Evolutionary conservation across 2,888 invertebrate genomes (phyloP), one percentile per base, ranked within the genome.

Genomic region (Stenodera caucasica): DNA sequence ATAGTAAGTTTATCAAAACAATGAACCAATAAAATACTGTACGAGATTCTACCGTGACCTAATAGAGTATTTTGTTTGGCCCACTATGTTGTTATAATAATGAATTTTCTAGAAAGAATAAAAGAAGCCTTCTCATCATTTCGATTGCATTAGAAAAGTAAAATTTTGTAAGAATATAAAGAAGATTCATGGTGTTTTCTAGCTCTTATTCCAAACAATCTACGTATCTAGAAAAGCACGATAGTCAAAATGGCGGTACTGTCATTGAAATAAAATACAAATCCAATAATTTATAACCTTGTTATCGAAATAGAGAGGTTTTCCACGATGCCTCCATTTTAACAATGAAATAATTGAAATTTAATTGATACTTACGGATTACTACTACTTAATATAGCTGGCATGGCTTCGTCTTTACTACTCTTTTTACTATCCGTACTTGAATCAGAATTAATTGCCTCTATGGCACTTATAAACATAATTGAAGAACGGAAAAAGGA

Each of bases 391-490:
- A 80, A 74, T 73, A 80, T 77, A 66, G 80, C 79, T 66, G 80
- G 80, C 80, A 81, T 81, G 69, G 77, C 78, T 78, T 79, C 77
- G 65, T 74, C 70, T 76, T 75, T 75, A 72, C 69, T 73, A 72
- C 68, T 70, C 66, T 66, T 65, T 71, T 72, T 73, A 71, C 69
- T 73, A 66, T 77, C 77, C 70, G 74, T 72, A 77, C 72, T 78
- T 60, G 68, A 71, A 71, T 78, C 78, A 63, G 72, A 73, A 78
- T 75, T 76, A 72, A 78, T 72, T 73, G 79, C 76, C 75, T 78
- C 78, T 69, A 76, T 74, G 74, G 77, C 78, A 81, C 78, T 81
- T 75, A 80, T 76, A 77, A 80, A 79, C 81, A 81, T 81, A 80
- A 78, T 80, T 79, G 76, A 78, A 75, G 73, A 59, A 73, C 74